phyloP scores from a whole-genome alignment of 2,888 invertebrate species.

The Drosophila fungiperda region DNA sequence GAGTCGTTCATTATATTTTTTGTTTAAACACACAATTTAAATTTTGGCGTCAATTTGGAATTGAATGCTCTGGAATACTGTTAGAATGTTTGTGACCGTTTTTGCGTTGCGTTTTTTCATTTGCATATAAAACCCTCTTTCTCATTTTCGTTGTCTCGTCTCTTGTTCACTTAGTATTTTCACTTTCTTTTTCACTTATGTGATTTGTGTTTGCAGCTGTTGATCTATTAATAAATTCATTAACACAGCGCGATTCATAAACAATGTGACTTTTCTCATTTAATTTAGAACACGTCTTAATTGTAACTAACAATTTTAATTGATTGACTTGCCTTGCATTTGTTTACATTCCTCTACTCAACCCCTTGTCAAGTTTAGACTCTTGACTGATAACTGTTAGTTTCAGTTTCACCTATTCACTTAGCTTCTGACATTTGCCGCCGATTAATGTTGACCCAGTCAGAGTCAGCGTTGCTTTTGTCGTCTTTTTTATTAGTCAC shows the following conservation, averaged over 20 bases:
- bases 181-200: constrained; percentile 32
- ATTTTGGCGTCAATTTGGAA: neutral
- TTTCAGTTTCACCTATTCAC: constrained; percentile 2
- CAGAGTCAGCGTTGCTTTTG: constrained; percentile 4
- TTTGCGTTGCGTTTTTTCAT: no score
- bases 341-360: constrained; percentile 34
- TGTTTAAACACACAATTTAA: constrained; percentile 7
- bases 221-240: constrained; percentile 71
- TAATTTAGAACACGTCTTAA: constrained; percentile 11
- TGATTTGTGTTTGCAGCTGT: constrained; percentile 63
- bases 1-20: constrained; percentile 22
- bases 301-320: constrained; percentile 6
- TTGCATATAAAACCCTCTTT: neutral
- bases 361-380: neutral
- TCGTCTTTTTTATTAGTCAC: constrained; percentile 10
- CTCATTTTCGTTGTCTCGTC: neutral
- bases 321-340: constrained; percentile 42
- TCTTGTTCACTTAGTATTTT: neutral
- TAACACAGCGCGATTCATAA: constrained; percentile 44
- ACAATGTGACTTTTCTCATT: constrained; percentile 5
- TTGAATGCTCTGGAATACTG: constrained; percentile 3
- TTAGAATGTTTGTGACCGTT: neutral
- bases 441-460: constrained; percentile 45
- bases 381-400: constrained; percentile 20
- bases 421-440: constrained; percentile 7